Percentiles rank a stretch among this genome's conserved stretches.
These are phyloP conservation scores for Sardinella longiceps DNA, from an alignment of 2,797 vertebrate species.

Conservation along the genomic window DNA sequence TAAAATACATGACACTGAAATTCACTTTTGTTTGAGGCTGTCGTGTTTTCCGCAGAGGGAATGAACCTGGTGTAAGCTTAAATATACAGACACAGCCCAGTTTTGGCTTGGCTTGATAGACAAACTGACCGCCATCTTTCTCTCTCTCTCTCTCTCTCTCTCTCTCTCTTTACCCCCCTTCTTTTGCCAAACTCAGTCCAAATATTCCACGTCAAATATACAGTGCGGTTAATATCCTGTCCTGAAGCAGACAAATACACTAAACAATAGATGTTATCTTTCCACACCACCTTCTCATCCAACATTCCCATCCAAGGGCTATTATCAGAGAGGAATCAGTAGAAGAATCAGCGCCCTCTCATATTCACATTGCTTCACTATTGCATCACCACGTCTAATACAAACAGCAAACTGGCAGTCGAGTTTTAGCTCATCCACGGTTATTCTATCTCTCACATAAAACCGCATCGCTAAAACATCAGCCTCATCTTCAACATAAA, in stretches of 20 bases:
- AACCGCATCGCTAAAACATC: not conserved
- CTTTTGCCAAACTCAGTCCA: not conserved
- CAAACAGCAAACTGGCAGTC: not conserved
- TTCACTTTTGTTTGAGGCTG: too few species aligned
- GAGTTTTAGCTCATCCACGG: not conserved
- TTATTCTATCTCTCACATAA: not conserved
- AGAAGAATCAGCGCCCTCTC: not conserved
- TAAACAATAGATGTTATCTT: not conserved
- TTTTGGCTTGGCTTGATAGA: too few species aligned
- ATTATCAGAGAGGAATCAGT: not conserved
- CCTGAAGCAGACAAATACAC: not conserved
- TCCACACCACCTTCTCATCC: not conserved
- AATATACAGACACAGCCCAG: too few species aligned
- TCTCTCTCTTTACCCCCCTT: not conserved
- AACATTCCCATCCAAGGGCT: not conserved
- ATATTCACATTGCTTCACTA: not conserved
- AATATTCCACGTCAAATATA: not conserved
- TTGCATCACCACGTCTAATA: not conserved
- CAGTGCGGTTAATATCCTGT: slow-evolving; percentile 3
- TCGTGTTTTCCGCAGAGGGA: not conserved
- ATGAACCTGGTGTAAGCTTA: too few species aligned
- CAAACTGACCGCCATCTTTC: not conserved
- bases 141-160: not conserved
- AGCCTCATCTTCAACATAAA: not conserved
- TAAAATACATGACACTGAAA: too few species aligned